phyloP scores from a whole-genome alignment of 2,113 vertebrate species.

The Larimichthys crocea region DNA sequence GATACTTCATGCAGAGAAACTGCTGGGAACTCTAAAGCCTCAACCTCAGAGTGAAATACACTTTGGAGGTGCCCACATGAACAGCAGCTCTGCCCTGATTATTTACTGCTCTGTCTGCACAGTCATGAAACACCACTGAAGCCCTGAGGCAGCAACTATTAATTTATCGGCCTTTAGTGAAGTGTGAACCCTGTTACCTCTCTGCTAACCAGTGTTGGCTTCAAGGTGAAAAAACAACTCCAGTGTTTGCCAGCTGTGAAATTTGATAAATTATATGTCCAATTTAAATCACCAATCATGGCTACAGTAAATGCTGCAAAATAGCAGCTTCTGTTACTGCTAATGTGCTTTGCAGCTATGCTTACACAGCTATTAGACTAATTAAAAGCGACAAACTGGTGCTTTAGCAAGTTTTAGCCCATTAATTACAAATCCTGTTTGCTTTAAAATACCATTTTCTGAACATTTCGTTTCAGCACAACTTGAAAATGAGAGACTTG shows the following conservation, averaged over 20 bases:
- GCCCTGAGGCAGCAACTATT: background rate
- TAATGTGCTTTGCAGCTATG: background rate
- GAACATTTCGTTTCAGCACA: background rate
- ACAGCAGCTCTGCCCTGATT: background rate
- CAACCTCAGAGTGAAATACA: constrained; percentile 7
- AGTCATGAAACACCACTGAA: background rate
- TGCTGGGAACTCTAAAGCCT: constrained; percentile 3
- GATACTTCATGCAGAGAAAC: constrained; percentile 1
- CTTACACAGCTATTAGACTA: background rate
- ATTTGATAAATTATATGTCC: background rate
- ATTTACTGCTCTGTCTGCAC: constrained; percentile 7
- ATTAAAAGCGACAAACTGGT: background rate
- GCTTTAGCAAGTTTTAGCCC: background rate
- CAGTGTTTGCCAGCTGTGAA: background rate
- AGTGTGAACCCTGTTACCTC: background rate
- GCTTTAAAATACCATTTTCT: background rate
- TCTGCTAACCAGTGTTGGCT: background rate
- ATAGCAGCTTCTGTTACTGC: background rate
- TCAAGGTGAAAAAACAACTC: background rate
- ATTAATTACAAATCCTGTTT: background rate
- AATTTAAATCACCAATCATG: background rate
- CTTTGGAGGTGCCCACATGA: background rate
- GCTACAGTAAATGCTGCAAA: background rate
- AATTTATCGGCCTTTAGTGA: background rate
- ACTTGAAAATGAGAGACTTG: background rate